These are phyloP conservation scores for Volucella inanis DNA, from an alignment of 2,888 invertebrate genomes.

Conservation along the genomic window DNA sequence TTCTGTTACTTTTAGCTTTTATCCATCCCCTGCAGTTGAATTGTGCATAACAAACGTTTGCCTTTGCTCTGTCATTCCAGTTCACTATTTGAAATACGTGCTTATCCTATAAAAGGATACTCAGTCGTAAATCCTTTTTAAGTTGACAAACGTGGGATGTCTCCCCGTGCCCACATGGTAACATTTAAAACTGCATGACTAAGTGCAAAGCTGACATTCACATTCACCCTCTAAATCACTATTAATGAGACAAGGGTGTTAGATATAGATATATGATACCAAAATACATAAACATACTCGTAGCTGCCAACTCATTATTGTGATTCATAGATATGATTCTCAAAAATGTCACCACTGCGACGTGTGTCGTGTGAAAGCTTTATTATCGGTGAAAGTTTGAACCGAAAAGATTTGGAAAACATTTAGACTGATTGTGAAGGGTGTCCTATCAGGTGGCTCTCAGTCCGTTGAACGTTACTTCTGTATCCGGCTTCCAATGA, in stretches of 20 bases:
- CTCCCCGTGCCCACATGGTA: no score
- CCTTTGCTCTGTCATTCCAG: no score
- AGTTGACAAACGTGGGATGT: no score
- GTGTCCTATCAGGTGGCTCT: constrained; percentile 35
- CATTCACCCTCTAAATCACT: not conserved
- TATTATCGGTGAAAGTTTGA: not conserved
- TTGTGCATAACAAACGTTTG: no score
- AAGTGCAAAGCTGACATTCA: not conserved
- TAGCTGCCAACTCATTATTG: not conserved
- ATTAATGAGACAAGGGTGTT: constrained; percentile 9
- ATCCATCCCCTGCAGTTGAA: no score
- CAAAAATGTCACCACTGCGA: not conserved
- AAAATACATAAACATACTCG: no score
- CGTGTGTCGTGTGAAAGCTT: not conserved
- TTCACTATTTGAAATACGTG: no score
- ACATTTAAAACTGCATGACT: not conserved
- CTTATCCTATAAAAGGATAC: no score
- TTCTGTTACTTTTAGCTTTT: no score
- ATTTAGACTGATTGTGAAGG: constrained; percentile 3
- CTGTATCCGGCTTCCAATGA: not conserved
- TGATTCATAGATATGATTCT: constrained; percentile 16
- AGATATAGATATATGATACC: not conserved
- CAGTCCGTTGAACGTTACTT: constrained; percentile 34
- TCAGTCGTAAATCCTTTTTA: no score
- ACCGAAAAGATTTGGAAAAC: constrained; percentile 1